Evolutionary conservation across 2,888 invertebrate genomes (phyloP).

Genomic region (Cremastobaeus sp.): DNA sequence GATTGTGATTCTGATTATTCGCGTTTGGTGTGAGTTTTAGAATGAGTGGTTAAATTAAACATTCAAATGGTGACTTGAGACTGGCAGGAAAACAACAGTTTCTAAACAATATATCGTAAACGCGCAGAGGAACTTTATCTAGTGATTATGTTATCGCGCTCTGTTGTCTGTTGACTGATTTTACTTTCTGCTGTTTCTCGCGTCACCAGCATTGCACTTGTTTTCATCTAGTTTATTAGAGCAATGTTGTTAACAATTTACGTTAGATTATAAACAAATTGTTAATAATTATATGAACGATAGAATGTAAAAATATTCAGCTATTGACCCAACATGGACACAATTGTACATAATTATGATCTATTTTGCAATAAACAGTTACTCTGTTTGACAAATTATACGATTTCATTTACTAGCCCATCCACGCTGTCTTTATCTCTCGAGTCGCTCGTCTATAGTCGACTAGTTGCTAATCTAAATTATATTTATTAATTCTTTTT

Average conservation of each 20-base stretch:
- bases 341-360: slow-evolving; percentile 76
- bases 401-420: slow-evolving; percentile 76
- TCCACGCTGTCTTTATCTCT: slow-evolving; percentile 61
- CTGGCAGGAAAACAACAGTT: neutral
- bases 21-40: slow-evolving; percentile 45
- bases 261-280: slow-evolving; percentile 30
- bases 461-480: too few relatives aligned
- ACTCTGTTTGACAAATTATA: slow-evolving; percentile 75
- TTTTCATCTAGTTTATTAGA: slow-evolving; percentile 37
- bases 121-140: too few relatives aligned
- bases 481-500: too few relatives aligned
- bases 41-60: slow-evolving; percentile 41
- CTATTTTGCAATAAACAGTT: slow-evolving; percentile 78
- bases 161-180: neutral
- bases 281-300: slow-evolving; percentile 6
- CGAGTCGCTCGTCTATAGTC: too few relatives aligned
- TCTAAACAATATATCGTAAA: too few relatives aligned
- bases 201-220: slow-evolving; percentile 29
- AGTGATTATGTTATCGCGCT: neutral
- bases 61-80: neutral
- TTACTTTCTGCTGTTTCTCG: slow-evolving; percentile 25
- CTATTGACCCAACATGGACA: slow-evolving; percentile 76
- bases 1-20: slow-evolving; percentile 44
- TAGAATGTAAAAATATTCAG: slow-evolving; percentile 72
- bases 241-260: slow-evolving; percentile 46